These are phyloP conservation scores for Harpegnathos saltator DNA, from an alignment of 1,140 invertebrate genomes.

Conservation along the genomic window DNA sequence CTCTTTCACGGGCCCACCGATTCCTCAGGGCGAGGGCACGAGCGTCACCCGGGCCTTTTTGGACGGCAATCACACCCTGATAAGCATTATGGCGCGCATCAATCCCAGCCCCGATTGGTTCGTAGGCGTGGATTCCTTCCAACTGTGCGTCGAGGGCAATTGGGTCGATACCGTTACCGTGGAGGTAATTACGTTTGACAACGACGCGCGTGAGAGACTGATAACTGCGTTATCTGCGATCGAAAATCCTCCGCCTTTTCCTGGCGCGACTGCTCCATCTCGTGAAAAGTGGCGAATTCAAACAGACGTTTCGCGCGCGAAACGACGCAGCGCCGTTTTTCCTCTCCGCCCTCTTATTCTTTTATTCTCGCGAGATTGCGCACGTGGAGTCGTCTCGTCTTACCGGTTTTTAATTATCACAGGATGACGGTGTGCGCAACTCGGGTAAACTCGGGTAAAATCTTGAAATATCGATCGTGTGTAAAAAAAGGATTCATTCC, in stretches of 20 bases:
- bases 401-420: too few species aligned
- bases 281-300: background rate
- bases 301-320: background rate
- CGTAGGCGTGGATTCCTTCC: constrained; percentile 96
- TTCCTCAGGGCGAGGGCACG: constrained; percentile 91
- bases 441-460: too few species aligned
- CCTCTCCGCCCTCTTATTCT: too few species aligned
- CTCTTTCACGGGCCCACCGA: constrained; percentile 92
- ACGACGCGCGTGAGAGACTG: constrained; percentile 5
- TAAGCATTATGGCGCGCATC: constrained; percentile 94
- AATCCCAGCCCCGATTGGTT: constrained; percentile 99
- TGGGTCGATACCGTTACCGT: constrained; percentile 97
- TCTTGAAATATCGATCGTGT: too few species aligned
- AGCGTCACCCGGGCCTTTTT: constrained; percentile 94
- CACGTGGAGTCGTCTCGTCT: too few species aligned
- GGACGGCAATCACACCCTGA: constrained; percentile 96
- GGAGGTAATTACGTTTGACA: constrained; percentile 88
- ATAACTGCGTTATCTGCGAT: background rate
- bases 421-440: too few species aligned
- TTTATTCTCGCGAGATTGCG: too few species aligned
- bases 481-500: too few species aligned
- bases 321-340: too few species aligned
- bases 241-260: background rate
- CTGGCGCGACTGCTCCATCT: too few species aligned
- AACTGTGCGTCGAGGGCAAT: constrained; percentile 97